These are phyloP conservation scores for Autographa pulchrina DNA, from an alignment of 2,888 invertebrate species.

Conservation along the genomic window DNA sequence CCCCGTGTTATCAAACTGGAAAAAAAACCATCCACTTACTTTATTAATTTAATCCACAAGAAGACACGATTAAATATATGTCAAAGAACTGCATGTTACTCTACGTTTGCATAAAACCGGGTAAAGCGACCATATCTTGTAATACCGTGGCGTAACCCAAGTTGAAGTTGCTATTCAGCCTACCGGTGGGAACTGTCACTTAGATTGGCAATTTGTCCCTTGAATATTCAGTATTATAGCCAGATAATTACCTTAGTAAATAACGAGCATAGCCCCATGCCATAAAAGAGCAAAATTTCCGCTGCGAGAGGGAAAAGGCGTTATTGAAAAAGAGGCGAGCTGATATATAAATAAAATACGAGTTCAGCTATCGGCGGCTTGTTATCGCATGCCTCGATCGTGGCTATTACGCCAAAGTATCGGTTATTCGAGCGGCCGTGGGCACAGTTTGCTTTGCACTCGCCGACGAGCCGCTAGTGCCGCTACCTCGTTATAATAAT, in stretches of 20 bases:
- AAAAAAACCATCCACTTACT: too few species aligned
- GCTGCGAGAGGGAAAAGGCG: constrained; percentile 84
- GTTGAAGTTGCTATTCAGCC: constrained; percentile 32
- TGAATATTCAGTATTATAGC: constrained; percentile 82
- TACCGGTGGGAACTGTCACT: constrained; percentile 75
- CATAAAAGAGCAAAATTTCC: constrained; percentile 88
- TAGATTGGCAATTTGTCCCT: constrained; percentile 79
- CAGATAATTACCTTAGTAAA: constrained; percentile 85
- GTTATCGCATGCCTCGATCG: constrained; percentile 89
- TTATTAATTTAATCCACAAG: too few species aligned
- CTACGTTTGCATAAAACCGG: background rate
- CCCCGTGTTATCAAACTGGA: too few species aligned
- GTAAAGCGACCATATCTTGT: constrained; percentile 29
- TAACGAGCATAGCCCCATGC: constrained; percentile 83
- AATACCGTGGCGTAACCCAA: constrained; percentile 34
- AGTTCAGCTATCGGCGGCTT: constrained; percentile 89
- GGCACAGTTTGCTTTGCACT: constrained; percentile 87
- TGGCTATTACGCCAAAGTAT: constrained; percentile 86
- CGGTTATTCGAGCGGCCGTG: constrained; percentile 85
- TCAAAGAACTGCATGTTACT: background rate
- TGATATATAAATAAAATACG: constrained; percentile 90
- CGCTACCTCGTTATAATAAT: constrained; percentile 89
- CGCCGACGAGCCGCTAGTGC: constrained; percentile 77
- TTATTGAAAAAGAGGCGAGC: constrained; percentile 88
- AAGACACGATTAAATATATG: background rate